phyloP scores from a whole-genome alignment of 2,113 vertebrate genomes.

The Halichoeres trimaculatus region DNA sequence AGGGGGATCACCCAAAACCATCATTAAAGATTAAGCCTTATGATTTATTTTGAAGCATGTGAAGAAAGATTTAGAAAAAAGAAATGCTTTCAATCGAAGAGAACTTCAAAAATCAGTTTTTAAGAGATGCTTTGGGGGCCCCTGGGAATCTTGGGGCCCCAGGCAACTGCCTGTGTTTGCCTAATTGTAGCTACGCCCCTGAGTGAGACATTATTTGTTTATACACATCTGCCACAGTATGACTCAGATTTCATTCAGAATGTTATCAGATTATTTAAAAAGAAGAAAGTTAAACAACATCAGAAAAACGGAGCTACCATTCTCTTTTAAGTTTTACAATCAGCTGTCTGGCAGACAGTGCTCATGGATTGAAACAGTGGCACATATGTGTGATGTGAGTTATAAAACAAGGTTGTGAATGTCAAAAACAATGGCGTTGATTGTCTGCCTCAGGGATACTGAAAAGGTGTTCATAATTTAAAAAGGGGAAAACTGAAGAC shows the following conservation, averaged over 20 bases:
- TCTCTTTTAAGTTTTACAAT: too few relatives aligned
- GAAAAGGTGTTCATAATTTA: not conserved
- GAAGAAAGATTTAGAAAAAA: too few relatives aligned
- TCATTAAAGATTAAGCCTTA: too few relatives aligned
- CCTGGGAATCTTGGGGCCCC: too few relatives aligned
- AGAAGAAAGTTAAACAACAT: not conserved
- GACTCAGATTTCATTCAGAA: not conserved
- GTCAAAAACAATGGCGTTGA: not conserved
- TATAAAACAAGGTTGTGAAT: not conserved
- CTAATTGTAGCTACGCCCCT: too few relatives aligned
- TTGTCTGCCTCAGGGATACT: not conserved
- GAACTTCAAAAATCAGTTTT: too few relatives aligned
- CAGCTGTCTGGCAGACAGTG: not conserved
- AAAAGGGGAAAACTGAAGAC: slow-evolving; percentile 5
- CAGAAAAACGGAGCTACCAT: too few relatives aligned
- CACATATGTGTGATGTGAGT: not conserved
- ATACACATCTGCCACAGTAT: not conserved
- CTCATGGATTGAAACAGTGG: not conserved
- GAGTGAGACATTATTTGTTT: not conserved
- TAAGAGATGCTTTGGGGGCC: too few relatives aligned
- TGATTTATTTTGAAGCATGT: too few relatives aligned
- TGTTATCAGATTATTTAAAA: not conserved
- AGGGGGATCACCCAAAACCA: too few relatives aligned
- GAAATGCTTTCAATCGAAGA: too few relatives aligned
- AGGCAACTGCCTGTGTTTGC: too few relatives aligned